Evolutionary conservation across 2,888 invertebrate species (phyloP), one percentile per base, ranked within the genome.

Genomic region (Rotaria socialis): DNA sequence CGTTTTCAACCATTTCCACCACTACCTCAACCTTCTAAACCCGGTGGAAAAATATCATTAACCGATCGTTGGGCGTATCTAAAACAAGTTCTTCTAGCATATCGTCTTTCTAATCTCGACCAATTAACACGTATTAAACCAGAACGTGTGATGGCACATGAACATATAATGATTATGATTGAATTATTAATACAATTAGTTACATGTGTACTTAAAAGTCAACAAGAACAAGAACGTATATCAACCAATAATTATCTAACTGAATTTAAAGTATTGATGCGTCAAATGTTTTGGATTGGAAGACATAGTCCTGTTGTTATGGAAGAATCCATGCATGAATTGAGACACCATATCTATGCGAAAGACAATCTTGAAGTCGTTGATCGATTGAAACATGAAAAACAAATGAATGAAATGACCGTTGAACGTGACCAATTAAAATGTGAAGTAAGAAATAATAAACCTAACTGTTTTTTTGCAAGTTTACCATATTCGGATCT

Each of bases 1-100:
- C 67, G 67, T 19, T 67, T 67, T 67, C 67, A 67, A 67, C 67
- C 67, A 35, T 67, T 67, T 67, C 67, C 67, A 35, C 67, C 35
- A 19, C 5, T 35, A 16, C 67, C 67, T 41, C 67, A 67, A 41
- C 35, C 67, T 5, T 35, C 35, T 14, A 67, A 67, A 35, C 67
- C 67, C 0, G 67, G 67, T 67, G 67, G 67, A 67, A 67, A 67
- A 67, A 27, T 67, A n/a, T 67, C 67, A 1, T 27, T 67, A 67
- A 67, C 67, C 7, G 67, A 67, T 67, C 67, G 67, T 67, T 67
- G 67, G 67, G 67, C 67, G 2, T 67, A 67, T 67, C 1, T 67
- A 67, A 67, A 67, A 67, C 67, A 67, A 5, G 67, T 67, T 35
- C 67, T 67, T 35, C 19, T 67, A 14, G 3, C 19, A 11, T 67